Percentiles rank a stretch among this genome's conserved stretches.
Evolutionary conservation across 2,888 invertebrate genomes (phyloP).

Genomic region (Catocala fraxini): DNA sequence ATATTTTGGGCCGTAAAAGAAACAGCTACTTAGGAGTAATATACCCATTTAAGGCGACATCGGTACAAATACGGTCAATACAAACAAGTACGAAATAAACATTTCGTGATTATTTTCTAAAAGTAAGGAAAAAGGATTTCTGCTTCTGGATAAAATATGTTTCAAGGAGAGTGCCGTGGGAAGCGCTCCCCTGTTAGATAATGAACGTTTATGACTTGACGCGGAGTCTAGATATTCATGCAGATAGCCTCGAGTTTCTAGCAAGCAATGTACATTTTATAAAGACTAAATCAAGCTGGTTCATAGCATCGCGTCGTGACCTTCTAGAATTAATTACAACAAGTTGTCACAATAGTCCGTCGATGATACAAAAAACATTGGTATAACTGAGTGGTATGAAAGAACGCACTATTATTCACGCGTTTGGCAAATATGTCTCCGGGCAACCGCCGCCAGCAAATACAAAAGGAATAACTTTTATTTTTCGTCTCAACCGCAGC

Average conservation of each 20-base stretch:
- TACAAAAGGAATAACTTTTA: slow-evolving; percentile 84
- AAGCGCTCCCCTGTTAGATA: slow-evolving; percentile 42
- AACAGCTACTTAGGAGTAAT: slow-evolving; percentile 53
- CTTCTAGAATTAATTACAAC: slow-evolving; percentile 28
- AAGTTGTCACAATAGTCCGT: slow-evolving; percentile 42
- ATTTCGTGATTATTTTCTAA: slow-evolving; percentile 47
- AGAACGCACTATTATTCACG: slow-evolving; percentile 74
- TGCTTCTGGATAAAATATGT: slow-evolving; percentile 45
- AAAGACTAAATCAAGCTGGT: slow-evolving; percentile 7
- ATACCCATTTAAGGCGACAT: slow-evolving; percentile 49
- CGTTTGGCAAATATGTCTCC: slow-evolving; percentile 80
- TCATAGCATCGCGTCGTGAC: slow-evolving; percentile 15
- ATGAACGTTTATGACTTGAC: slow-evolving; percentile 46
- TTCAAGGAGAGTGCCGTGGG: slow-evolving; percentile 44
- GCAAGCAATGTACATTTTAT: slow-evolving; percentile 15
- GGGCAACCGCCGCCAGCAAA: slow-evolving; percentile 66
- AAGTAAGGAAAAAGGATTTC: slow-evolving; percentile 33
- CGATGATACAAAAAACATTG: slow-evolving; percentile 51
- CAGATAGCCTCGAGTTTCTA: slow-evolving; percentile 24
- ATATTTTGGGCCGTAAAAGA: slow-evolving; percentile 66
- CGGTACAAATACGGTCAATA: slow-evolving; percentile 37
- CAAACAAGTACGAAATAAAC: slow-evolving; percentile 43
- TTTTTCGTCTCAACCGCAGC: slow-evolving; percentile 82
- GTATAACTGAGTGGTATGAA: slow-evolving; percentile 56
- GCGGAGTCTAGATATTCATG: slow-evolving; percentile 37